Percentiles rank a stretch among this genome's conserved stretches.
Evolutionary conservation across 2,797 vertebrate species (phyloP).

Genomic region (Macropus fuliginosus): DNA sequence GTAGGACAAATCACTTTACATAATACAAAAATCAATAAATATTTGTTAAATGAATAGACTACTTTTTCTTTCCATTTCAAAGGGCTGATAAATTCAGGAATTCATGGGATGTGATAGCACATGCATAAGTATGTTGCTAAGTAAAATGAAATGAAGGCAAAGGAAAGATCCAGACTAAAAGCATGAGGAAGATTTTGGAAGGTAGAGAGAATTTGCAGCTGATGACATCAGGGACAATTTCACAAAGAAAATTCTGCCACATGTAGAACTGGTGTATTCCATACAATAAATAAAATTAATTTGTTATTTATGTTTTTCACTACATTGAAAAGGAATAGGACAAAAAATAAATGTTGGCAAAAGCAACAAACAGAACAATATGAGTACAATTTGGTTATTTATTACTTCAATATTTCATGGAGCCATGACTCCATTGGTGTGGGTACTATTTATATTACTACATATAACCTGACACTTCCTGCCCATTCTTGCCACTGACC

Average conservation of each 20-base stretch:
- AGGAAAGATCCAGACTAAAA: not conserved
- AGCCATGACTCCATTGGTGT: not conserved
- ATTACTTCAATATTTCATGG: not conserved
- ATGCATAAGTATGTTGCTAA: not conserved
- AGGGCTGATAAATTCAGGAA: not conserved
- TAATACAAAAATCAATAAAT: not conserved
- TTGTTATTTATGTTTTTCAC: not conserved
- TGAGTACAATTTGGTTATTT: not conserved
- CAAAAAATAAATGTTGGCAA: not conserved
- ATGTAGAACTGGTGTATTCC: no score
- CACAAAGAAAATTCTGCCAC: not conserved
- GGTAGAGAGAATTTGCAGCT: not conserved
- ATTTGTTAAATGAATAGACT: not conserved
- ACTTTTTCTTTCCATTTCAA: not conserved
- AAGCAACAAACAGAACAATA: not conserved
- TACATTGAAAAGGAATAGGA: not conserved
- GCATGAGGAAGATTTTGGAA: not conserved
- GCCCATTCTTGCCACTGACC: accelerated
- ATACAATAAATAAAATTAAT: not conserved
- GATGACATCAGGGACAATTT: not conserved
- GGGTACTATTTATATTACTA: not conserved
- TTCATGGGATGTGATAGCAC: not conserved
- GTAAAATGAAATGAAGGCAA: not conserved
- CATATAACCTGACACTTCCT: no score
- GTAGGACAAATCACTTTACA: not conserved